These are phyloP conservation scores for Podarcis lilfordi DNA, from an alignment of 2,797 vertebrate genomes.

Conservation along the genomic window DNA sequence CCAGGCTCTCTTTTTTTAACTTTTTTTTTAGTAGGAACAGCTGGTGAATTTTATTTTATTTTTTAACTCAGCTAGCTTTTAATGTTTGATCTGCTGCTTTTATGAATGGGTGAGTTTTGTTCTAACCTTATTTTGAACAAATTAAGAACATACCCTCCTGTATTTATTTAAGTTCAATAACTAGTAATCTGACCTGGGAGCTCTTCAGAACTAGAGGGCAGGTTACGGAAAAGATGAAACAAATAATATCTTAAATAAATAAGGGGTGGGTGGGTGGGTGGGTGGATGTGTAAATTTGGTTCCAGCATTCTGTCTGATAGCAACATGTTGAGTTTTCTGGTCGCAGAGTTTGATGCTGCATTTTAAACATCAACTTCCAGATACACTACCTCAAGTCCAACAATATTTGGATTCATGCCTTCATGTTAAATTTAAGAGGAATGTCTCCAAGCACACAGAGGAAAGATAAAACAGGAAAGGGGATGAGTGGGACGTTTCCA, in stretches of 20 bases:
- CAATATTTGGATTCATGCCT: slow-evolving; percentile 14
- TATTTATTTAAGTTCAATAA: slow-evolving; percentile 1
- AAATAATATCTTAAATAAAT: neutral
- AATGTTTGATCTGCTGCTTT: neutral
- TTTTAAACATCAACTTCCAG: slow-evolving; percentile 6
- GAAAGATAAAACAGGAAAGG: slow-evolving; percentile 41
- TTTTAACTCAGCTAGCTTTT: neutral
- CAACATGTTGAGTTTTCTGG: neutral
- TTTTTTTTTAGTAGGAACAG: neutral
- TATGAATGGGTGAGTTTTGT: neutral
- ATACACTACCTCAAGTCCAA: slow-evolving; percentile 1
- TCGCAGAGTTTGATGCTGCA: neutral
- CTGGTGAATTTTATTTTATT: neutral
- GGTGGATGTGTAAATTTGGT: neutral
- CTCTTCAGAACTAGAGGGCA: neutral
- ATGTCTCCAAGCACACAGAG: slow-evolving; percentile 14
- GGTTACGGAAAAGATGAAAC: neutral
- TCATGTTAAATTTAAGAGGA: slow-evolving; percentile 26
- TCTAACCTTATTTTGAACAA: neutral
- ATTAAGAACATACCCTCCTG: neutral
- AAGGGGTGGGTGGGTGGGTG: neutral
- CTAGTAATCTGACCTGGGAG: neutral
- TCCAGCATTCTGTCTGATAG: slow-evolving; percentile 13
- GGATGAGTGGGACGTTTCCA: slow-evolving; percentile 45
- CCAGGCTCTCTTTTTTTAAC: neutral